phyloP scores from a whole-genome alignment of 1,140 invertebrate genomes.

The Drepana arcuata region DNA sequence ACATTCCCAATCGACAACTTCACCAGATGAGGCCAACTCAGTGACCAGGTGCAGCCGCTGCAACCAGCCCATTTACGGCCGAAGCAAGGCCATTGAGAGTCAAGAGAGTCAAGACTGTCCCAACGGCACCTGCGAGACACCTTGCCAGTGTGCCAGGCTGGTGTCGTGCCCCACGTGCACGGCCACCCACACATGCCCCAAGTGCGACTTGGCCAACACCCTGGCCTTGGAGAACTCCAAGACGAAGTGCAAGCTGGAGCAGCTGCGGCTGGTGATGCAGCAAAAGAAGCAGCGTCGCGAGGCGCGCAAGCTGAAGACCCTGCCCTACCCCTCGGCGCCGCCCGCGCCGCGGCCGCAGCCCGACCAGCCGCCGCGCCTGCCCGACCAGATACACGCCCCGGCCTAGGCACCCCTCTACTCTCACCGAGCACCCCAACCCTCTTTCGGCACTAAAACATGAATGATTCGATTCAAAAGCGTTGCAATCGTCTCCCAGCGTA shows the following conservation, averaged over 20 bases:
- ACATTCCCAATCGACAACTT: slow-evolving; percentile 27
- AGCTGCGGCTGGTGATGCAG: slow-evolving; percentile 89
- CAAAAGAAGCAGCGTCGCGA: slow-evolving; percentile 86
- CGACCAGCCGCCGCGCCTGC: too few species aligned
- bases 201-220: slow-evolving; percentile 63
- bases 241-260: slow-evolving; percentile 88
- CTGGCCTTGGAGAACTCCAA: slow-evolving; percentile 81
- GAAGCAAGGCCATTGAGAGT: slow-evolving; percentile 47
- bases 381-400: too few species aligned
- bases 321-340: slow-evolving; percentile 77
- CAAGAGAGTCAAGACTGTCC: slow-evolving; percentile 13
- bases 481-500: too few species aligned
- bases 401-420: too few species aligned
- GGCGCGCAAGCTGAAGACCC: slow-evolving; percentile 81
- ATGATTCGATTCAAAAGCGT: too few species aligned
- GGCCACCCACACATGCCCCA: slow-evolving; percentile 41
- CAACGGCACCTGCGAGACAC: slow-evolving; percentile 20
- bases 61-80: slow-evolving; percentile 37
- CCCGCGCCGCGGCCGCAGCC: slow-evolving; percentile 27
- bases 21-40: slow-evolving; percentile 23
- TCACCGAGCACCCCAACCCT: too few species aligned
- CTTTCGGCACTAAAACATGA: too few species aligned
- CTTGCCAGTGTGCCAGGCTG: slow-evolving; percentile 27
- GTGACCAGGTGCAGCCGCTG: slow-evolving; percentile 39
- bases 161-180: slow-evolving; percentile 42